Evolutionary conservation across 2,888 invertebrate genomes (phyloP).

Genomic region (Mantis religiosa): DNA sequence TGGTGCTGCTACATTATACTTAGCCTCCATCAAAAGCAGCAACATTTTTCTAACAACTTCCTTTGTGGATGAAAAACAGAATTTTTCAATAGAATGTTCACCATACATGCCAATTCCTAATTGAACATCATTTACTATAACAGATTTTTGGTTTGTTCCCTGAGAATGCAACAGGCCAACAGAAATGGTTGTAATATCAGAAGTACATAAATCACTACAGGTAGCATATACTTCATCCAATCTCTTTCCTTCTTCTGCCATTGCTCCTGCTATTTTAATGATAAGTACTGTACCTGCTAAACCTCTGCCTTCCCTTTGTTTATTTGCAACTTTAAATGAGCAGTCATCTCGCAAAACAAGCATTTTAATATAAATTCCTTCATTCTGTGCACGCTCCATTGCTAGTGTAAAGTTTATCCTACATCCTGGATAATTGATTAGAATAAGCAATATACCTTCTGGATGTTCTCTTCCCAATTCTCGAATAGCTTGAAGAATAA

Average conservation of each 20-base stretch:
- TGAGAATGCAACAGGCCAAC: constrained; percentile 45
- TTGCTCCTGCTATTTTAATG: constrained; percentile 48
- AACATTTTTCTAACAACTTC: constrained; percentile 13
- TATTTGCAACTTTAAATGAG: constrained; percentile 42
- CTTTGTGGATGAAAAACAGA: constrained; percentile 39
- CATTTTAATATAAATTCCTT: constrained; percentile 53
- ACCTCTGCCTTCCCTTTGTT: constrained; percentile 47
- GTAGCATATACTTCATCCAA: constrained; percentile 42
- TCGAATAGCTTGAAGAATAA: constrained; percentile 19
- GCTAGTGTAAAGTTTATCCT: constrained; percentile 80
- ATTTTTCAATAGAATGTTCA: constrained; percentile 46
- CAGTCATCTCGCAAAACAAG: constrained; percentile 26
- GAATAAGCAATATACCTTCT: constrained; percentile 62
- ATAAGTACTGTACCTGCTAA: constrained; percentile 48
- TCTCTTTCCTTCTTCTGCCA: constrained; percentile 46
- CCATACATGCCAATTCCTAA: constrained; percentile 56
- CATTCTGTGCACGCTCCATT: constrained; percentile 63
- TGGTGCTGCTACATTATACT: neutral
- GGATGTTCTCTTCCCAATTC: constrained; percentile 18
- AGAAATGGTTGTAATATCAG: constrained; percentile 62
- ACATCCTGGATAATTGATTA: constrained; percentile 74
- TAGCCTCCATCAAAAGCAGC: neutral
- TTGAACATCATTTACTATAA: constrained; percentile 38
- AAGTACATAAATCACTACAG: neutral
- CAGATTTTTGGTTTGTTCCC: constrained; percentile 38